Evolutionary conservation across 2,797 vertebrate genomes (phyloP), one percentile per base, ranked within the genome.

Genomic region (Botia kubotai): DNA sequence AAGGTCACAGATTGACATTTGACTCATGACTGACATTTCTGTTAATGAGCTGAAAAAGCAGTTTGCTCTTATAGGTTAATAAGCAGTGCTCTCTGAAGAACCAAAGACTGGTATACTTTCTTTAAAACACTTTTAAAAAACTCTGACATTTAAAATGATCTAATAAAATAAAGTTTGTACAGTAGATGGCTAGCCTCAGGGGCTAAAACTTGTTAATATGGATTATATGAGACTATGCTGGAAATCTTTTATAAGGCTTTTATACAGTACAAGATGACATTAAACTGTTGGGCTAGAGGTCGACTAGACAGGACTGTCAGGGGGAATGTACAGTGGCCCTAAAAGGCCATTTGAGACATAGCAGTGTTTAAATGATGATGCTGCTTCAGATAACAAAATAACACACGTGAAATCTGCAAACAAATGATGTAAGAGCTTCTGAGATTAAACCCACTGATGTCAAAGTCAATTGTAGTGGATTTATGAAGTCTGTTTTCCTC

Each of bases 11-110:
- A 71, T 62, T 71, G 67, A 71, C 67, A 78, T 79, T 72, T 72
- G 55, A 71, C 77, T 65, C 48, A 11, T 33, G 14, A 58, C 67
- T 78, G 70, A 71, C 60, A 77, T 77, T 77, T 80, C 43, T 80
- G 77, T 72, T 72, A 80, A 80, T 43, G 70, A 80, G 77, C 46
- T 63, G 21, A 43, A 43, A 39, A 14, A 7, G 0, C 1, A 29
- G 17, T 23, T 13, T 11, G 43, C 58, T 43, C 63, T 66, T 39
- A n/a, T 23, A n/a, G 68, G 68, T 65, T 72, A 72, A 65, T 71
- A 33, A 21, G 3, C 39, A 10, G 21, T n/a, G 17, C 55, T 62
- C 43, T 70, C 11, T 79, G 39, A 79, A 58, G 26, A 71, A 78
- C 65, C 16, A 50, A 67, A 58, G 19, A 19, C 19, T 7, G 4